Percentiles rank a stretch among this genome's conserved stretches.
phyloP scores from a whole-genome alignment of 2,113 vertebrate species.

The Odobenus rosmarus region DNA sequence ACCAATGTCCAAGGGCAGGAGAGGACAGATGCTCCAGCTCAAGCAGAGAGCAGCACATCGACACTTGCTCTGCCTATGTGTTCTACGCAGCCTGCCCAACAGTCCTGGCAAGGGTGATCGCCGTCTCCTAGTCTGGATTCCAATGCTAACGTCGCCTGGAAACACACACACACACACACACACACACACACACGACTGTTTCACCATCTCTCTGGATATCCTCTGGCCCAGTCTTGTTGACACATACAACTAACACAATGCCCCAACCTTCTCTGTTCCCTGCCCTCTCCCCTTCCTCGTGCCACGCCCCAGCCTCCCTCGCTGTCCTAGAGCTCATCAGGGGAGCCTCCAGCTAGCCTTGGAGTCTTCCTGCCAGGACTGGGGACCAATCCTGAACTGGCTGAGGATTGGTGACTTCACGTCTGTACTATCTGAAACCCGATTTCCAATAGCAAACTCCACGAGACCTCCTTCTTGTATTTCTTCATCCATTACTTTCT shows the following conservation, averaged over 20 bases:
- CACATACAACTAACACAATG: background rate
- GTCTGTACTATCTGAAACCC: background rate
- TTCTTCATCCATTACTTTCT: background rate
- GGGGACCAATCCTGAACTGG: background rate
- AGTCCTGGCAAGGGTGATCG: background rate
- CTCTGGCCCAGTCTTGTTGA: background rate
- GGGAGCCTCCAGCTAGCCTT: background rate
- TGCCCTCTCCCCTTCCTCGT: background rate
- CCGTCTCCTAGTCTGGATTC: too few species aligned
- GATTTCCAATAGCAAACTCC: background rate
- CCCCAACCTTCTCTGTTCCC: too few species aligned
- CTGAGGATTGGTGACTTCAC: background rate
- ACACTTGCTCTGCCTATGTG: background rate
- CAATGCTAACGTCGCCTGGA: background rate
- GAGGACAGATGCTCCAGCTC: background rate
- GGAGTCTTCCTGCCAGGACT: background rate
- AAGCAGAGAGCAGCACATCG: background rate
- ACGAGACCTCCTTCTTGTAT: background rate
- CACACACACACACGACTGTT: background rate
- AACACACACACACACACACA: background rate
- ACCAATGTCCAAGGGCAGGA: background rate
- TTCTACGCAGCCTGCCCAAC: too few species aligned
- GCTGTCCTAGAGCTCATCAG: too few species aligned
- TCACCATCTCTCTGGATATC: background rate
- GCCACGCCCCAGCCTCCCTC: background rate